These are phyloP conservation scores for Acanthopagrus latus DNA, from an alignment of 2,797 vertebrate genomes.

Conservation along the genomic window DNA sequence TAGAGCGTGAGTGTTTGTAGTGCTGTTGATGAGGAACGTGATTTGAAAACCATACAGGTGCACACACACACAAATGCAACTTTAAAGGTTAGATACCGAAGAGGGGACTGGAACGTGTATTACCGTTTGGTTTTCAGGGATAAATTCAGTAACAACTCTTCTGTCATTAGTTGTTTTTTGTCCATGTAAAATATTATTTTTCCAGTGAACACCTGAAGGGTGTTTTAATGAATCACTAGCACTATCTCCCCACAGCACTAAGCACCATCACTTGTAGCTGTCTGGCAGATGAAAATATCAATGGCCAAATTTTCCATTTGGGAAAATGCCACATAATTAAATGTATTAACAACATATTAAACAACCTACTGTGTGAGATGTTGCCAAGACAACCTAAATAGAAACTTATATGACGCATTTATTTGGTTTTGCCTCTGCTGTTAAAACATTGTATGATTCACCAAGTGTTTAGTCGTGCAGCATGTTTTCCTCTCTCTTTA, in stretches of 20 bases:
- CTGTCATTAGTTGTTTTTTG: conserved; percentile 2
- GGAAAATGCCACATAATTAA: too few relatives aligned
- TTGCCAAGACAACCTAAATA: too few relatives aligned
- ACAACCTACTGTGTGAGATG: too few relatives aligned
- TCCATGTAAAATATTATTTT: conserved; percentile 2
- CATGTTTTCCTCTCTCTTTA: too few relatives aligned
- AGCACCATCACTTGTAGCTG: too few relatives aligned
- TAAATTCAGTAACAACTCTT: conserved; percentile 7
- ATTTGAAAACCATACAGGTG: conserved; percentile 17
- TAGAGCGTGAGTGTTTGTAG: conserved; percentile 32
- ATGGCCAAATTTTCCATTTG: too few relatives aligned
- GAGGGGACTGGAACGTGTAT: background rate
- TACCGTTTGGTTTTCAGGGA: background rate
- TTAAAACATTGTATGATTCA: too few relatives aligned
- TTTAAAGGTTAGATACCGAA: conserved; percentile 35
- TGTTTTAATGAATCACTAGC: conserved; percentile 14
- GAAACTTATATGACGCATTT: too few relatives aligned
- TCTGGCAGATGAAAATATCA: too few relatives aligned
- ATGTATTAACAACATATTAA: too few relatives aligned
- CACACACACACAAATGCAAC: background rate
- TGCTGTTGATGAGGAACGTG: conserved; percentile 20
- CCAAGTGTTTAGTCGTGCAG: too few relatives aligned
- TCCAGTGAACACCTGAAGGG: background rate
- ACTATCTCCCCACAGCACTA: background rate
- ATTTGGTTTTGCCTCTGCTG: too few relatives aligned